These are phyloP conservation scores for Phenganax stokvisi DNA, from an alignment of 92 coral and sea anemone genomes.

Conservation along the genomic window DNA sequence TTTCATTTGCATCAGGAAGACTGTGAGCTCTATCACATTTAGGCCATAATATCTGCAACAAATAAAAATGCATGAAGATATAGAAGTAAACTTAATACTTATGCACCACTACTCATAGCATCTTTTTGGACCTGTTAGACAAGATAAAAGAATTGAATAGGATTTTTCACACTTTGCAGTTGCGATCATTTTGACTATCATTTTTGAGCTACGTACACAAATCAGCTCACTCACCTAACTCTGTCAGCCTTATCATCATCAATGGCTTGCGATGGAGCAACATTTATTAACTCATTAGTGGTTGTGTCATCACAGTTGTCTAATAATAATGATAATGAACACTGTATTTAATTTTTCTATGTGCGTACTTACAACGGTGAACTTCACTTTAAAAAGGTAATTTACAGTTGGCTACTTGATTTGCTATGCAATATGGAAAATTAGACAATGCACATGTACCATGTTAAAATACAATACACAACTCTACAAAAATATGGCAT, in stretches of 20 bases:
- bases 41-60: conserved; percentile 4
- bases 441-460: no score
- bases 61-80: background rate
- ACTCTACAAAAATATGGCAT: background rate
- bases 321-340: no score
- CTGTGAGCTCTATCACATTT: background rate
- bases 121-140: no score
- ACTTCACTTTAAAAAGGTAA: no score
- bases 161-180: background rate
- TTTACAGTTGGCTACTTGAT: no score
- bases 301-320: background rate
- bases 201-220: no score
- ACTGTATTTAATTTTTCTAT: no score
- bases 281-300: background rate
- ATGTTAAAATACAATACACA: no score
- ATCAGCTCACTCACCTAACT: background rate
- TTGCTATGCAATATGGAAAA: no score
- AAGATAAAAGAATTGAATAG: no score
- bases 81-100: background rate
- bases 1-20: conserved; percentile 6
- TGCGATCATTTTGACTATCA: background rate
- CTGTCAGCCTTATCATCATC: background rate
- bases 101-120: background rate
- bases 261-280: background rate
- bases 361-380: no score